phyloP scores from a whole-genome alignment of 2,888 invertebrate genomes.

The Bruchidius siliquastri region DNA sequence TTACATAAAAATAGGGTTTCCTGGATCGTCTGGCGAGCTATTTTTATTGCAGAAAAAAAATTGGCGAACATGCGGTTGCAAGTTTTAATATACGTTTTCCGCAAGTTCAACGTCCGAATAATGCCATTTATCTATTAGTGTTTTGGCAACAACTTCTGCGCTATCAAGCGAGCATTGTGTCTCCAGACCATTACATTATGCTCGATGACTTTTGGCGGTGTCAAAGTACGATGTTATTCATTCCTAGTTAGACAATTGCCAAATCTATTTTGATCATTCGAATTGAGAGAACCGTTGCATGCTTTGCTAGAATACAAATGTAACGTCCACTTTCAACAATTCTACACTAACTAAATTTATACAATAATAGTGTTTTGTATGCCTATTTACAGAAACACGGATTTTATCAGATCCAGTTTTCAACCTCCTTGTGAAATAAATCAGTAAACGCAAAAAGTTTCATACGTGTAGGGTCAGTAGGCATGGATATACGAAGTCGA shows the following conservation, averaged over 20 bases:
- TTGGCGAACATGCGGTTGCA: not conserved
- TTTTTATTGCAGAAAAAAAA: not conserved
- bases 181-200: not conserved
- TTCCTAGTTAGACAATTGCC: not conserved
- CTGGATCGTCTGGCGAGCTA: not conserved
- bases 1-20: not conserved
- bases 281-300: not conserved
- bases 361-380: too few relatives aligned
- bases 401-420: too few relatives aligned
- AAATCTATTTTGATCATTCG: not conserved
- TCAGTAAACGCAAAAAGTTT: too few relatives aligned
- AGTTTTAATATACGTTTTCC: not conserved
- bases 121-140: not conserved
- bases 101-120: not conserved
- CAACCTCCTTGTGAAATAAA: too few relatives aligned
- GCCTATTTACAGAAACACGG: too few relatives aligned
- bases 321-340: too few relatives aligned
- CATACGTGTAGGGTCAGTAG: too few relatives aligned
- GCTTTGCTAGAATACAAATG: too few relatives aligned
- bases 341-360: too few relatives aligned
- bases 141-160: not conserved
- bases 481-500: too few relatives aligned
- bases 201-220: not conserved
- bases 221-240: not conserved
- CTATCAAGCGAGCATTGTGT: not conserved